A percentile compares a stretch with the other conserved stretches of the same genome.
Conservation (phyloP, 2,888 invertebrate genomes). For the Cephonodes hylas region DNA sequence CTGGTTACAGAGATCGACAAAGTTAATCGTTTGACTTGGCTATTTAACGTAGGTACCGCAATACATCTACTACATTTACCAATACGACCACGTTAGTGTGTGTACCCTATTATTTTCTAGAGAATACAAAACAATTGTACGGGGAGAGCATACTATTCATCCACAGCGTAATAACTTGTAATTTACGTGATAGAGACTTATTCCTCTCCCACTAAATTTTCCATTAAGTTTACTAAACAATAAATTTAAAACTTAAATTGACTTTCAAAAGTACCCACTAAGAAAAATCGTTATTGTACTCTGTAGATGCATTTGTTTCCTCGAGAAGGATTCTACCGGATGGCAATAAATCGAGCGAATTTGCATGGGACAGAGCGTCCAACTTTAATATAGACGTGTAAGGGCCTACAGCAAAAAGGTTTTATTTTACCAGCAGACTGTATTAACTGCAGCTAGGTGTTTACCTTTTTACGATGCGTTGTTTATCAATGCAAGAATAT, state of each 20-base stretch:
- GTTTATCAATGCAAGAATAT: neutral
- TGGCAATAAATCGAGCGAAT: slow-evolving; percentile 59
- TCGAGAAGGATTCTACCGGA: slow-evolving; percentile 44
- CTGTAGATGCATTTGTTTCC: slow-evolving; percentile 25
- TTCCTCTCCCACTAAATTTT: neutral
- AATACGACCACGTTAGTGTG: too few relatives aligned
- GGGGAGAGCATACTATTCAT: too few relatives aligned
- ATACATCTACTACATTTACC: too few relatives aligned
- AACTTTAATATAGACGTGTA: slow-evolving; percentile 59
- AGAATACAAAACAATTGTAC: too few relatives aligned
- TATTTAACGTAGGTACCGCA: too few relatives aligned
- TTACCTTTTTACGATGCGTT: neutral
- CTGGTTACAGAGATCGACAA: too few relatives aligned
- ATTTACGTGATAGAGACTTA: too few relatives aligned
- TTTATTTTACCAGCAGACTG: slow-evolving; percentile 14
- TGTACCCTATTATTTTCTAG: too few relatives aligned
- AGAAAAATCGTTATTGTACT: slow-evolving; percentile 1
- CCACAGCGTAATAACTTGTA: too few relatives aligned
- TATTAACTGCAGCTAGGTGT: slow-evolving; percentile 18
- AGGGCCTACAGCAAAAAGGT: slow-evolving; percentile 23
- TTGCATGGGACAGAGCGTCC: slow-evolving; percentile 63
- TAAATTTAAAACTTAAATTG: neutral
- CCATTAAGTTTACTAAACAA: neutral
- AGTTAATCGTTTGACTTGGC: too few relatives aligned
- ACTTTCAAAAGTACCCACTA: neutral